Percentiles rank a stretch among this genome's conserved stretches.
These are phyloP conservation scores for Eucera pruinosa DNA, from an alignment of 2,888 invertebrate species.

Conservation along the genomic window DNA sequence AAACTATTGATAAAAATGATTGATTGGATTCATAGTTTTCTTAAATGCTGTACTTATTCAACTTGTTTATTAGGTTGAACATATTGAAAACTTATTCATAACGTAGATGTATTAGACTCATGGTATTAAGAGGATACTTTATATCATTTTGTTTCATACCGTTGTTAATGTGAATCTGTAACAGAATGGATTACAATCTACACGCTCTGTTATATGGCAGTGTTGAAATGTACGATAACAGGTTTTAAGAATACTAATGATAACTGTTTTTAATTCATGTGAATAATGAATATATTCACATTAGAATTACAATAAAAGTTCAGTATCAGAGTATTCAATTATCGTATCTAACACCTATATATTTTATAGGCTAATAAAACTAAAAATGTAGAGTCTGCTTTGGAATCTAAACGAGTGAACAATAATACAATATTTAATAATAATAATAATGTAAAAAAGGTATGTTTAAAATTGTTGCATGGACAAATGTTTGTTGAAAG, in stretches of 20 bases:
- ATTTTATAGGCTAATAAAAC: conserved; percentile 73
- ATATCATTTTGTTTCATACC: not conserved
- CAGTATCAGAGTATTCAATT: conserved; percentile 11
- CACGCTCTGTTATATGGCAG: not conserved
- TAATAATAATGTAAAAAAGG: conserved; percentile 64
- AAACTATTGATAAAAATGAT: conserved; percentile 59
- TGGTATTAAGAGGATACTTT: conserved; percentile 8
- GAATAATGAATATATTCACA: conserved; percentile 23
- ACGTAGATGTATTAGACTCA: conserved; percentile 7
- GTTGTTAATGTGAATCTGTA: not conserved
- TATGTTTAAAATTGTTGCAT: conserved; percentile 70
- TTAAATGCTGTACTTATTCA: conserved; percentile 25
- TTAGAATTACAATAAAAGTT: conserved; percentile 32
- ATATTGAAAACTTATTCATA: conserved; percentile 3
- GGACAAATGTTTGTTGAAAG: conserved; percentile 55
- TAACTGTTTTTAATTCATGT: conserved; percentile 5
- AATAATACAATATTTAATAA: conserved; percentile 58
- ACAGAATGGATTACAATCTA: not conserved
- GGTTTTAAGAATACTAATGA: not conserved
- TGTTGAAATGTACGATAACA: conserved; percentile 2
- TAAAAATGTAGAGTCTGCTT: conserved; percentile 66
- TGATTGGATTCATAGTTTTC: conserved; percentile 49
- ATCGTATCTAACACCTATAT: conserved; percentile 49
- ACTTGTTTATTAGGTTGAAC: conserved; percentile 25
- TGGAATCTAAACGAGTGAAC: conserved; percentile 56